Conservation (phyloP, 2,113 vertebrate species). For the Anarhynchus alexandrinus region DNA sequence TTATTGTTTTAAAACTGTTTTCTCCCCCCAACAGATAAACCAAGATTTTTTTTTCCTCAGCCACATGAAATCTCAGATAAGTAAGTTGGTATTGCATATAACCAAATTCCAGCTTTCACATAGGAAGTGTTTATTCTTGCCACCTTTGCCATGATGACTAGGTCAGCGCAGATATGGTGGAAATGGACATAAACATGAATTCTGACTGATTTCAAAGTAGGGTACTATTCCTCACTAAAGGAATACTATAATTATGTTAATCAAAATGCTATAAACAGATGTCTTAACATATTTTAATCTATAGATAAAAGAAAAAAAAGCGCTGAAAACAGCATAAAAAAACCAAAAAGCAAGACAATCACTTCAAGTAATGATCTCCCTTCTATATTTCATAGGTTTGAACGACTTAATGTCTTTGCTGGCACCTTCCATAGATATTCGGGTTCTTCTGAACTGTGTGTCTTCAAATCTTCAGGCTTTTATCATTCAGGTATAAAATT, state of each 20-base stretch:
- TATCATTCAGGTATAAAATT: constrained; percentile 70
- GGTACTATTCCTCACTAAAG: background rate
- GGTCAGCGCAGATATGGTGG: background rate
- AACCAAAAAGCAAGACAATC: background rate
- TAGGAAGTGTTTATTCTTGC: background rate
- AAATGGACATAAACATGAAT: background rate
- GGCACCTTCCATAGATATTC: constrained; percentile 57
- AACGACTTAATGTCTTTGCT: constrained; percentile 64
- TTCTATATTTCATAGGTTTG: constrained; percentile 54
- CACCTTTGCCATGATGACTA: background rate
- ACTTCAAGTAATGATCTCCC: background rate
- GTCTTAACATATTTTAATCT: background rate
- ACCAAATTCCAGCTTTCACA: background rate
- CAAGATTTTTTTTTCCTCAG: background rate
- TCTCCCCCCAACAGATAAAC: background rate
- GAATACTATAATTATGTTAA: background rate
- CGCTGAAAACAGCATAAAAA: background rate
- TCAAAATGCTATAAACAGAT: background rate
- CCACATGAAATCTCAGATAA: background rate
- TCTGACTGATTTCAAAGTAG: background rate
- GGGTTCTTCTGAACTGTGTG: constrained; percentile 61
- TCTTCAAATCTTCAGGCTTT: constrained; percentile 68
- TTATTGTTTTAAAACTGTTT: background rate
- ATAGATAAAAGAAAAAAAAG: background rate
- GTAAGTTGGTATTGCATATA: background rate